phyloP scores from a whole-genome alignment of 2,888 invertebrate genomes.

The Pollenia labialis region DNA sequence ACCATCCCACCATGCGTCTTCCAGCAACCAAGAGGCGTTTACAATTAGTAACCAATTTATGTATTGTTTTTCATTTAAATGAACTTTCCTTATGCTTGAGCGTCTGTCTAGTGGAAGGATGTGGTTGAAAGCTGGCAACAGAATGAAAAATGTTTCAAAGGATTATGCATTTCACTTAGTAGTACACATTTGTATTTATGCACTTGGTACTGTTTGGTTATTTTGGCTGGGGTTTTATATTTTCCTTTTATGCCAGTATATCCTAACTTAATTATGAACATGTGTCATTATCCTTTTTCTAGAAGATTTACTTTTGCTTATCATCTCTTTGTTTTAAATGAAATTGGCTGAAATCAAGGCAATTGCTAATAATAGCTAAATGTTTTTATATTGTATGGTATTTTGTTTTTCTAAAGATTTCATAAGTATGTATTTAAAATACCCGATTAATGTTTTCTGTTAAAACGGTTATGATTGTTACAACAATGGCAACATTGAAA shows the following conservation, averaged over 20 bases:
- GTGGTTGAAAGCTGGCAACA: neutral
- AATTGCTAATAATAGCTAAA: neutral
- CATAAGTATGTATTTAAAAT: neutral
- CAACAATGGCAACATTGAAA: too few species aligned
- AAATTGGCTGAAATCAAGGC: constrained; percentile 13
- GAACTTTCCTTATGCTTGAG: constrained; percentile 12
- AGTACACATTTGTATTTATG: too few species aligned
- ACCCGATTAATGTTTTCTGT: neutral
- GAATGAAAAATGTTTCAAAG: neutral
- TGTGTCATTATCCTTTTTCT: neutral
- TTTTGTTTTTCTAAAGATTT: too few species aligned
- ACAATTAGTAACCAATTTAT: constrained; percentile 36
- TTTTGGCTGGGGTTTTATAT: neutral
- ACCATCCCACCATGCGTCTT: neutral
- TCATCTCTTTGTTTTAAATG: neutral
- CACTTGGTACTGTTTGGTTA: too few species aligned
- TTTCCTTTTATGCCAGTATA: neutral
- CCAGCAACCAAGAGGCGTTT: constrained; percentile 23
- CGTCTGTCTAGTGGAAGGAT: neutral
- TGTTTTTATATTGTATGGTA: too few species aligned
- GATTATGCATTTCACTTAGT: neutral
- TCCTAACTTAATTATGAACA: neutral
- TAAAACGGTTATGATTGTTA: neutral
- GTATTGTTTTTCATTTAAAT: constrained; percentile 24
- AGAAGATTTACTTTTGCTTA: neutral